These are phyloP conservation scores for Hanleya hanleyi DNA, from an alignment of 2,888 invertebrate genomes.

Conservation along the genomic window DNA sequence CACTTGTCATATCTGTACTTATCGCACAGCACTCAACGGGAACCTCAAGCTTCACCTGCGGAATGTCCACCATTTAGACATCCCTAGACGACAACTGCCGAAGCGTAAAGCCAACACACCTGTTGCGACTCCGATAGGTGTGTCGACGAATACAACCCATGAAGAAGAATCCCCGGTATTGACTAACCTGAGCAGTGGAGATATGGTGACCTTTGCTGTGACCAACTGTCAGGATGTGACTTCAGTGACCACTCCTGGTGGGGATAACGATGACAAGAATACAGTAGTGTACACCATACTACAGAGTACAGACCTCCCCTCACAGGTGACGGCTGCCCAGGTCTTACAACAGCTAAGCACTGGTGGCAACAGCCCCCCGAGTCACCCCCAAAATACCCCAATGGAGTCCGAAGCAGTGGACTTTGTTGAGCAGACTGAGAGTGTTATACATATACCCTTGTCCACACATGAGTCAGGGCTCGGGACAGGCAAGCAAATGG, in stretches of 20 bases:
- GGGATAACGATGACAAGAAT: neutral
- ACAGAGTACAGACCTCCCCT: neutral
- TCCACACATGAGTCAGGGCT: too few relatives aligned
- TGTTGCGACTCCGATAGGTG: neutral
- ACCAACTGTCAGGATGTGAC: neutral
- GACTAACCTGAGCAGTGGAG: neutral
- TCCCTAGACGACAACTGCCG: neutral
- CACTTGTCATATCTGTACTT: neutral
- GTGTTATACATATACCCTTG: too few relatives aligned
- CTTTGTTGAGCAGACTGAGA: too few relatives aligned
- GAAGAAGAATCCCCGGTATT: neutral
- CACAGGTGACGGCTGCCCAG: neutral
- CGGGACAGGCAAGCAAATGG: too few relatives aligned
- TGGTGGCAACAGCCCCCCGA: too few relatives aligned
- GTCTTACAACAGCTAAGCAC: neutral
- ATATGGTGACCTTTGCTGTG: neutral
- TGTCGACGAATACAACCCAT: neutral
- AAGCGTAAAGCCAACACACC: neutral
- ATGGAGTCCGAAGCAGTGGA: too few relatives aligned
- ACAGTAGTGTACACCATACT: neutral
- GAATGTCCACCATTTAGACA: constrained; percentile 1
- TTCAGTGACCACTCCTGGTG: neutral
- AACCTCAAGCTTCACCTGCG: neutral
- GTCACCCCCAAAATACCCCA: too few relatives aligned
- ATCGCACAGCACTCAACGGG: neutral